Conservation (phyloP, 2,113 vertebrate genomes). For the Rhabdornis inornatus region DNA sequence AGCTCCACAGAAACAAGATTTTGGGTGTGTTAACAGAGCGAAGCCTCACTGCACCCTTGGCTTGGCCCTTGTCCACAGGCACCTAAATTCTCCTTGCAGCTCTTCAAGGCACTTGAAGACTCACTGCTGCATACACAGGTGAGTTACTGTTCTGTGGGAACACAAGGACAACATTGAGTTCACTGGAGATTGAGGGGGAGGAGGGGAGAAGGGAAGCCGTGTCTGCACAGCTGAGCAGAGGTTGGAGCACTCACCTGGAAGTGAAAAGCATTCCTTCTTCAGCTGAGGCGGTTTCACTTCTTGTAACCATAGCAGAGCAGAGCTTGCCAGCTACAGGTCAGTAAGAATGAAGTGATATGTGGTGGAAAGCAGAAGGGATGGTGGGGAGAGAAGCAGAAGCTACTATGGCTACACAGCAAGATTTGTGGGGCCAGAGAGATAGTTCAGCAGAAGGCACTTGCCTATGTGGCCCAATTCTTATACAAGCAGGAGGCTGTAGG, state of each 20-base stretch:
- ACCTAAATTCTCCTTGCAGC: background rate
- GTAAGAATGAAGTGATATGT: background rate
- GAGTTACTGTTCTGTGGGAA: background rate
- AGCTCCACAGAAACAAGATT: background rate
- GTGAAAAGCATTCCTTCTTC: background rate
- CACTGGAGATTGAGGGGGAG: background rate
- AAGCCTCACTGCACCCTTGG: background rate
- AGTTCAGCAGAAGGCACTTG: background rate
- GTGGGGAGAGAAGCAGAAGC: background rate
- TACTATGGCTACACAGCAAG: background rate
- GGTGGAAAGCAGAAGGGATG: background rate
- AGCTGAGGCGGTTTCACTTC: background rate
- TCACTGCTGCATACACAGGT: background rate
- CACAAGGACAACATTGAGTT: background rate
- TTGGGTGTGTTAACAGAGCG: background rate
- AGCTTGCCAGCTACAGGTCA: background rate
- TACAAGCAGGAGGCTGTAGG: background rate
- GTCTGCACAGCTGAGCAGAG: background rate
- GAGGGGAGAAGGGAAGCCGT: background rate
- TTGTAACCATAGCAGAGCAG: accelerated
- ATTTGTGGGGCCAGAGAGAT: accelerated
- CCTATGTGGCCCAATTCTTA: background rate
- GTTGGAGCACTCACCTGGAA: background rate
- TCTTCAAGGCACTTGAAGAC: background rate
- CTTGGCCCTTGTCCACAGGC: background rate